Evolutionary conservation across 2,113 vertebrate species (phyloP).

Genomic region (Cavia aperea): DNA sequence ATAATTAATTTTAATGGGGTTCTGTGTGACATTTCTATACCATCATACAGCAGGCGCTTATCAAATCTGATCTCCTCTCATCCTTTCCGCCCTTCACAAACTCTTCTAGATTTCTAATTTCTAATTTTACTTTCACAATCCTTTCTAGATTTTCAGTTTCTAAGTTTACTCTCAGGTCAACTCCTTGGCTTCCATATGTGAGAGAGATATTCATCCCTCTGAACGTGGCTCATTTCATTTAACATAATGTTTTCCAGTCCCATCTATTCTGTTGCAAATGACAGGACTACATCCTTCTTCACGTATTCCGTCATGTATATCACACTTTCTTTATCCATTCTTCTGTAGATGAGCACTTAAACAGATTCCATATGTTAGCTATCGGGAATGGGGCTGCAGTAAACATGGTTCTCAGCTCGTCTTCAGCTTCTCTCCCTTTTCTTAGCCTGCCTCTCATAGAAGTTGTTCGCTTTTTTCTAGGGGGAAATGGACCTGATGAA

Average conservation of each 20-base stretch:
- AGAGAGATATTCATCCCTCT: background rate
- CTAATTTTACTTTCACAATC: background rate
- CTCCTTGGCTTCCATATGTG: background rate
- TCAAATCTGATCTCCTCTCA: background rate
- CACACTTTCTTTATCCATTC: background rate
- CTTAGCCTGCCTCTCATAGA: background rate
- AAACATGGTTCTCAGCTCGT: background rate
- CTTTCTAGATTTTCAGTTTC: background rate
- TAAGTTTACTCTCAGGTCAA: background rate
- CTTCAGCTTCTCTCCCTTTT: background rate
- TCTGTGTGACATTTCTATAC: background rate
- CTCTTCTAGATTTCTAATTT: background rate
- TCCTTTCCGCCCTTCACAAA: background rate
- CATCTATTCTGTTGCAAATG: background rate
- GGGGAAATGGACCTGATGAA: background rate
- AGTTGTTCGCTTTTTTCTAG: background rate
- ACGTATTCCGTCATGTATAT: background rate
- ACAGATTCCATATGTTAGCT: background rate
- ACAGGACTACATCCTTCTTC: background rate
- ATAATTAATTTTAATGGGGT: background rate
- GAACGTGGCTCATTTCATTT: background rate
- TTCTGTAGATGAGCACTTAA: background rate
- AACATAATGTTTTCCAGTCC: background rate
- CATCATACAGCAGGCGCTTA: background rate
- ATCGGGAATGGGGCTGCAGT: background rate